phyloP scores from a whole-genome alignment of 2,113 vertebrate species.

The Sturnira hondurensis region DNA sequence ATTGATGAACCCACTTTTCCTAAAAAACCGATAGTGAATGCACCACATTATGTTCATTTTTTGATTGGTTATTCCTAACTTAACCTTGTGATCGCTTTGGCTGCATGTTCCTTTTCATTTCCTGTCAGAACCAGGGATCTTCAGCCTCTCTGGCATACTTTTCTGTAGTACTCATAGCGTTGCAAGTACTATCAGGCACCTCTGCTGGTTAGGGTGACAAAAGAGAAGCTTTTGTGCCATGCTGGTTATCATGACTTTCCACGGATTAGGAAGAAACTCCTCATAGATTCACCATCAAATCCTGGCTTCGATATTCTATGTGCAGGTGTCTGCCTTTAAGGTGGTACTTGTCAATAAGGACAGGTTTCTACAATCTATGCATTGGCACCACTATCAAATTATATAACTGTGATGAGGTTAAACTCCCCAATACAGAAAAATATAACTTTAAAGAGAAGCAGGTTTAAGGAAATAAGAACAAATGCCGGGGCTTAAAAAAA shows the following conservation, averaged over 20 bases:
- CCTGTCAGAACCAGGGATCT: neutral
- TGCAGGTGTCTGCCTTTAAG: neutral
- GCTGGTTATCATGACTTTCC: slow-evolving; percentile 9
- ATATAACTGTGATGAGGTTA: neutral
- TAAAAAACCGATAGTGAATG: neutral
- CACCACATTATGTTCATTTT: neutral
- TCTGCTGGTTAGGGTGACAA: neutral
- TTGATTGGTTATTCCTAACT: neutral
- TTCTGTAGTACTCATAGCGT: neutral
- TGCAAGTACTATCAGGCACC: neutral
- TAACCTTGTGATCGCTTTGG: neutral
- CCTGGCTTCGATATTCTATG: neutral
- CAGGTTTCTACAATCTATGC: neutral
- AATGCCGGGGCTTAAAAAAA: neutral
- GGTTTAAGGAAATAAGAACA: neutral
- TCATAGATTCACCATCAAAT: neutral
- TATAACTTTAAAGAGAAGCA: neutral
- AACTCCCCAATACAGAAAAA: neutral
- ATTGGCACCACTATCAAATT: neutral
- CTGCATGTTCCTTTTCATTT: neutral
- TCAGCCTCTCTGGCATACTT: neutral
- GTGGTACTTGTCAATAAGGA: neutral
- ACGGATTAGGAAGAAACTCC: neutral
- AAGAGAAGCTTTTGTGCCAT: neutral
- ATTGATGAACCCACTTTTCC: neutral